Evolutionary conservation across 2,113 vertebrate genomes (phyloP).

Genomic region (Barnardius zonarius): DNA sequence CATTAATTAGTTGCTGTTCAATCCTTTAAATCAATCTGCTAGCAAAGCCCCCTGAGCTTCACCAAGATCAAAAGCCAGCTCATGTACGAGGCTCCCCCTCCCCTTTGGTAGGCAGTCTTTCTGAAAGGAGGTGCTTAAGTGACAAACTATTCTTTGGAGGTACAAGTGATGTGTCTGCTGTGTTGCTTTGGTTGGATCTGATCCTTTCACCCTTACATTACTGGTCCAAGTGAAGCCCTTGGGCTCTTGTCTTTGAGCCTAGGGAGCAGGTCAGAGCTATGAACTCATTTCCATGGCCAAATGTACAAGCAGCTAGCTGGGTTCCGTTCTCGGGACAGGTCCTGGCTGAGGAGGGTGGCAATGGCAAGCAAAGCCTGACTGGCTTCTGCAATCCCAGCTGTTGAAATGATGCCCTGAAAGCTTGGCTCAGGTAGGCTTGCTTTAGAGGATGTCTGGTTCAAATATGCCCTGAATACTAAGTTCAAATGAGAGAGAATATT

Average conservation of each 20-base stretch:
- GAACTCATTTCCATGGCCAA: not conserved
- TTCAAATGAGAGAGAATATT: not conserved
- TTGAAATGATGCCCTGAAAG: not conserved
- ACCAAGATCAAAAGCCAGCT: not conserved
- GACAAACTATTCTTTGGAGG: not conserved
- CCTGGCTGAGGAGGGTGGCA: not conserved
- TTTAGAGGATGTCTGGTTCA: not conserved
- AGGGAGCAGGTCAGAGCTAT: not conserved
- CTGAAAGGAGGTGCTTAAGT: not conserved
- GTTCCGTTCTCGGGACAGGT: rapidly evolving
- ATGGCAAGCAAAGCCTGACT: not conserved
- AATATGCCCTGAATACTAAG: not conserved
- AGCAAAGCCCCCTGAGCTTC: not conserved
- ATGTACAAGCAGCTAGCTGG: rapidly evolving
- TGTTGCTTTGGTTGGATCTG: not conserved
- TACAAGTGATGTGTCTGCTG: not conserved
- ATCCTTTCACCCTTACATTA: not conserved
- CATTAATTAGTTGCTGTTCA: constrained; percentile 11
- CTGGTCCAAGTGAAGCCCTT: not conserved
- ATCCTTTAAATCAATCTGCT: not conserved
- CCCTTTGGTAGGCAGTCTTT: not conserved
- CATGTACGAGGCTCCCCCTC: not conserved
- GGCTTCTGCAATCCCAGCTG: not conserved
- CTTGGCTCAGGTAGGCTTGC: not conserved
- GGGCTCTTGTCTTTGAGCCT: not conserved